Percentiles rank a stretch among this genome's conserved stretches.
phyloP scores from a whole-genome alignment of 2,113 vertebrate species.

The Oryzias curvinotus region DNA sequence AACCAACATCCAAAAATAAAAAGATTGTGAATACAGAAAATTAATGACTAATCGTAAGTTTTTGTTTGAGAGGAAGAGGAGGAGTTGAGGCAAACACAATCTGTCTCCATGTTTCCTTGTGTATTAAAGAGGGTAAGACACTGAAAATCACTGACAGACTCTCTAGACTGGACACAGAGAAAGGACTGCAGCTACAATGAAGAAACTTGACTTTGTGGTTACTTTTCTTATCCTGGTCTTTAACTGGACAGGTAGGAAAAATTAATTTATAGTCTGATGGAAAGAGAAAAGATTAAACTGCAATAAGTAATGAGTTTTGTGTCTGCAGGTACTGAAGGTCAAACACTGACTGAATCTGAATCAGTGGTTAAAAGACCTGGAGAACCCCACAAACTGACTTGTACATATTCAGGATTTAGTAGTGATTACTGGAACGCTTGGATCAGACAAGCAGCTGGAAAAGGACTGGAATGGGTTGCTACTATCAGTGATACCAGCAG shows the following conservation, averaged over 20 bases:
- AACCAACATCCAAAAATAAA: no score
- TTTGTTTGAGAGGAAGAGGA: no score
- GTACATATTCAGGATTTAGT: constrained; percentile 7
- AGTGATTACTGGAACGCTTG: neutral
- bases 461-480: constrained; percentile 7
- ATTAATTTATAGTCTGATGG: no score
- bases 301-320: no score
- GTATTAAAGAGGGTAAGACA: no score
- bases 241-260: neutral
- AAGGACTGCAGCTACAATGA: neutral
- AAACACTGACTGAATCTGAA: constrained; percentile 2
- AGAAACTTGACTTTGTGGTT: constrained; percentile 3
- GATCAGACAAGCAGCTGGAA: constrained; percentile 10
- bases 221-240: constrained; percentile 1
- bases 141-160: neutral
- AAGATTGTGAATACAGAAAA: no score
- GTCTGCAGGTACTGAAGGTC: constrained; percentile 4
- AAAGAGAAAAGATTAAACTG: no score
- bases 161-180: neutral
- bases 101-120: neutral
- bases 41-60: no score
- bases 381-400: constrained; percentile 25
- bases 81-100: neutral
- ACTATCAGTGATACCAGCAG: no score
- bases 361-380: constrained; percentile 19